These are phyloP conservation scores for Erannis defoliaria DNA, from an alignment of 2,888 invertebrate species.

Conservation along the genomic window DNA sequence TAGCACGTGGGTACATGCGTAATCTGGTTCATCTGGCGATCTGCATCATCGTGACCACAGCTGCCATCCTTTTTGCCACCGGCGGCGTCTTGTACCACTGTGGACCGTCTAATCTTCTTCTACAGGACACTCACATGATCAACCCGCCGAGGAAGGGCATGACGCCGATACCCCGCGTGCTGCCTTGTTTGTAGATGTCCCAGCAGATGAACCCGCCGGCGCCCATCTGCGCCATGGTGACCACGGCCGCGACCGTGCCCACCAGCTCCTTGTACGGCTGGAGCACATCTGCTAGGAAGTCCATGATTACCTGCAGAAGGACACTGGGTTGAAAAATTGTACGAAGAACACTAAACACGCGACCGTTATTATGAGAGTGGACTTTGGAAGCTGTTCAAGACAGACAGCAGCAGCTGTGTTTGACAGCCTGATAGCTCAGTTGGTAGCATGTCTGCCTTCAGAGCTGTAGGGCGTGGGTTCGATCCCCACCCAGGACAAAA, in stretches of 20 bases:
- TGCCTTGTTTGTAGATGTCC: conserved; percentile 90
- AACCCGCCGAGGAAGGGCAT: conserved; percentile 92
- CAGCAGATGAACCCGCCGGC: conserved; percentile 91
- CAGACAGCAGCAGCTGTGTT: not conserved
- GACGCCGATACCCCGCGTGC: conserved; percentile 88
- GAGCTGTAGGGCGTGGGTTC: too few species aligned
- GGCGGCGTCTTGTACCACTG: too few species aligned
- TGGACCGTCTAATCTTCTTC: not conserved
- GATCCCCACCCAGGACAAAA: too few species aligned
- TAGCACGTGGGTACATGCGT: too few species aligned
- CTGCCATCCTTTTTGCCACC: too few species aligned
- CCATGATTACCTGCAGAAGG: conserved; percentile 67
- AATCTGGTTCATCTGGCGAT: too few species aligned
- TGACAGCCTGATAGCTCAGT: too few species aligned
- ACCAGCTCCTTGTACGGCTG: conserved; percentile 90
- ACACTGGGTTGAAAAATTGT: not conserved
- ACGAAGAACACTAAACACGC: not conserved
- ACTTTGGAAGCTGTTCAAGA: not conserved
- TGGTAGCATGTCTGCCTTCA: too few species aligned
- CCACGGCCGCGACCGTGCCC: conserved; percentile 89
- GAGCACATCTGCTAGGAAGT: conserved; percentile 79
- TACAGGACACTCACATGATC: conserved; percentile 88
- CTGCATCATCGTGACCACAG: too few species aligned
- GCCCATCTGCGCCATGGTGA: conserved; percentile 94
- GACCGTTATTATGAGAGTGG: not conserved